Evolutionary conservation across 2,113 vertebrate species (phyloP).

Genomic region (Clarias batrachus): DNA sequence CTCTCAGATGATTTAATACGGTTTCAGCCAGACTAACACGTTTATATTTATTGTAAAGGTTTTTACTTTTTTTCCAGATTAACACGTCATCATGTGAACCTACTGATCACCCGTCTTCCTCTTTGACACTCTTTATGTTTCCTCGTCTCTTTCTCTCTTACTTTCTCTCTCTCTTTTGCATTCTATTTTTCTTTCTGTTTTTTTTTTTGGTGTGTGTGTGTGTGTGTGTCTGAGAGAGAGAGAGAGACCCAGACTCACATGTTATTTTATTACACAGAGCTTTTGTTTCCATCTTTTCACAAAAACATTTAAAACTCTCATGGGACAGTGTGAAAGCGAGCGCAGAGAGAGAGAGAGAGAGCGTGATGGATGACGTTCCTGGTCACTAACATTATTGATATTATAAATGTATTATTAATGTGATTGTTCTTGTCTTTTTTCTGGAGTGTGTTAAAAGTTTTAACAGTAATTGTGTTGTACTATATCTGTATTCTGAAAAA

Average conservation of each 20-base stretch:
- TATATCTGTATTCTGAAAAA: conserved; percentile 3
- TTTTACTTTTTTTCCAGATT: no score
- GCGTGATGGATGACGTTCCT: not conserved
- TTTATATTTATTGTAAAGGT: no score
- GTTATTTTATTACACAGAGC: not conserved
- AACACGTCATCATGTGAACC: no score
- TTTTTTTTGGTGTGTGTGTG: not conserved
- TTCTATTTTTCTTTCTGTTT: conserved; percentile 25
- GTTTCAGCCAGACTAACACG: no score
- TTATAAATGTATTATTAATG: not conserved
- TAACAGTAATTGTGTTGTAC: not conserved
- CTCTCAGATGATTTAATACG: no score
- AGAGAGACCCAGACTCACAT: not conserved
- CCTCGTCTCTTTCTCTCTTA: conserved; percentile 6
- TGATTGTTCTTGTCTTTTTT: conserved; percentile 9
- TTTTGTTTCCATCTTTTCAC: conserved; percentile 7
- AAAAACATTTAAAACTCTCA: conserved; percentile 6
- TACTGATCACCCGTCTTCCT: no score
- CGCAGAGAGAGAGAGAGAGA: not conserved
- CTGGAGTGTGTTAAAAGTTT: not conserved
- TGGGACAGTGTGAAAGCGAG: not conserved
- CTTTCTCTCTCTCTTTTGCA: conserved; percentile 6
- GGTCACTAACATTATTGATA: not conserved
- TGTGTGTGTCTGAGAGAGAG: not conserved
- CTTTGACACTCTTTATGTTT: not conserved